Evolutionary conservation across 1,140 invertebrate species (phyloP).

Genomic region (Hylyphantes graminicola): DNA sequence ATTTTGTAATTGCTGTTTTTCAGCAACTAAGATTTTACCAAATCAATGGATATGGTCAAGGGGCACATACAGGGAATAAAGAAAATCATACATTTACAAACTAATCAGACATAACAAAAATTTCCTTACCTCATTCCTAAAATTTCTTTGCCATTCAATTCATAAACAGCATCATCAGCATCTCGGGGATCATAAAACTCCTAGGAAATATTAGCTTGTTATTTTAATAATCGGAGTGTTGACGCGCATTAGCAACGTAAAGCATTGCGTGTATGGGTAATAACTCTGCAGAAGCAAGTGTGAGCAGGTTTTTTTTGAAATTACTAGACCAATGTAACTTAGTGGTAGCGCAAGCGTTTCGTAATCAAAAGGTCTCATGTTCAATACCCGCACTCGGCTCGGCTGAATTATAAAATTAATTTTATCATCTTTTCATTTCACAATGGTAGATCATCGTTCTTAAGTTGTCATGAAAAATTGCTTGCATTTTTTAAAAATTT

Average conservation of each 20-base stretch:
- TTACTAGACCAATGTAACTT: background rate
- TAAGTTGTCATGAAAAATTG: too few species aligned
- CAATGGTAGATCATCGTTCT: too few species aligned
- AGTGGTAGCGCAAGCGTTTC: too few species aligned
- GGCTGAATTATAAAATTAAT: too few species aligned
- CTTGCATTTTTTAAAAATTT: too few species aligned
- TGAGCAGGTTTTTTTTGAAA: background rate
- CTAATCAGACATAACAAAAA: background rate
- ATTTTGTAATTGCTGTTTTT: too few species aligned
- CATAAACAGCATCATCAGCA: slow-evolving; percentile 98
- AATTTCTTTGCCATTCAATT: slow-evolving; percentile 96
- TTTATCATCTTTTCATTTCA: too few species aligned
- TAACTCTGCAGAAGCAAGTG: too few species aligned
- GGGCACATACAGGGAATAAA: background rate
- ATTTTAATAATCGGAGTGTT: background rate
- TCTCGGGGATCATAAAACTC: slow-evolving; percentile 98
- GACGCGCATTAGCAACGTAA: background rate
- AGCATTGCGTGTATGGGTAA: background rate
- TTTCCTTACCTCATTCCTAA: slow-evolving; percentile 86
- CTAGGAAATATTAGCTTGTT: slow-evolving; percentile 70
- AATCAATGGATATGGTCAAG: background rate
- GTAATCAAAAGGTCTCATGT: too few species aligned
- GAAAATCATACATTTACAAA: background rate
- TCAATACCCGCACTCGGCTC: too few species aligned
- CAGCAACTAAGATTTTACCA: background rate